A percentile compares a stretch with the other conserved stretches of the same genome.
Conservation (phyloP, 1,140 invertebrate species). For the Onthophagus taurus region DNA sequence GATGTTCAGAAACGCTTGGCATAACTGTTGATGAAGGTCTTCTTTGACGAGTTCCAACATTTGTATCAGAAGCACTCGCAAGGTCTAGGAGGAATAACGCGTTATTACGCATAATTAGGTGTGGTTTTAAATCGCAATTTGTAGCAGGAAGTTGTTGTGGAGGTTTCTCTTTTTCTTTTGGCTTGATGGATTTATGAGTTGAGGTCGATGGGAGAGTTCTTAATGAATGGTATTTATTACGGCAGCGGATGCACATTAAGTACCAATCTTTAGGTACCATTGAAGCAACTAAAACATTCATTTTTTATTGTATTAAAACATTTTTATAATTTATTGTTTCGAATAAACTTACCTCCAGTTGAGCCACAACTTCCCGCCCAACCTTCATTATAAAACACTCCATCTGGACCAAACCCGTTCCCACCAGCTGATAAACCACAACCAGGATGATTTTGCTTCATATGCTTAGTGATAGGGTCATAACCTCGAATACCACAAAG, state of each 20-base stretch:
- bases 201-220: slow-evolving; percentile 30
- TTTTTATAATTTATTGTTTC: slow-evolving; percentile 1
- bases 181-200: slow-evolving; percentile 25
- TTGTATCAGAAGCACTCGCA: slow-evolving; percentile 55
- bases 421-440: slow-evolving; percentile 79
- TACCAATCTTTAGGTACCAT: no score
- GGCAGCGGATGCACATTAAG: slow-evolving; percentile 79
- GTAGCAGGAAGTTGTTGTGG: no score
- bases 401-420: slow-evolving; percentile 79
- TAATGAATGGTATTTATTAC: slow-evolving; percentile 60
- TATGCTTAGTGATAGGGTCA: slow-evolving; percentile 83
- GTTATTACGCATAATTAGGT: slow-evolving; percentile 83
- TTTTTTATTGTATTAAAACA: no score
- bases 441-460: slow-evolving; percentile 80
- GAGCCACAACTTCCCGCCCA: slow-evolving; percentile 86
- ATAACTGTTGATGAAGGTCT: slow-evolving; percentile 45
- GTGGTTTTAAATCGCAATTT: no score
- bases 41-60: slow-evolving; percentile 38
- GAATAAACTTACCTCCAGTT: slow-evolving; percentile 51
- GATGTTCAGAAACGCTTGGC: slow-evolving; percentile 51
- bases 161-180: slow-evolving; percentile 15
- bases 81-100: slow-evolving; percentile 89
- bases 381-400: slow-evolving; percentile 74
- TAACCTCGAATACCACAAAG: slow-evolving; percentile 72
- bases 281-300: no score